Evolutionary conservation across 2,113 vertebrate genomes (phyloP), one percentile per base, ranked within the genome.

Genomic region (Nesoenas mayeri): DNA sequence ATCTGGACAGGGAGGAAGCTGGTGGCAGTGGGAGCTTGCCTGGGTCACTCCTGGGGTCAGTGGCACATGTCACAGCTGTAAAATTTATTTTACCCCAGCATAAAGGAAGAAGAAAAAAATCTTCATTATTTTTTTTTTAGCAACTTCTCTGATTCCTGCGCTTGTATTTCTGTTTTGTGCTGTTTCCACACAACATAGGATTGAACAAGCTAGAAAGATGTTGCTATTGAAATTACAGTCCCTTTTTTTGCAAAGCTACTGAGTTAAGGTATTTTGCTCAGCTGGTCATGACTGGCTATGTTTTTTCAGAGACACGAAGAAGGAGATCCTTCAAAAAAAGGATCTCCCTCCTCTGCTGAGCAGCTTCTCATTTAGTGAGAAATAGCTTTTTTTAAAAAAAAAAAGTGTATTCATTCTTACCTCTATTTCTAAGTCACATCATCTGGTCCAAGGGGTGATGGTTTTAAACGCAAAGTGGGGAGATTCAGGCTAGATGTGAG

Each of bases 111-210:
- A 94, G 36, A 73, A 65, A 64, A 24, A 69, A 50, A 36, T 67
- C 53, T 86, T 15, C 1, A 10, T 40, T 88, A 20, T 13, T 57
- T 54, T 91, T 85, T 67, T 79, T 91, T 67, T 29, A 78, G 22
- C 65, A 56, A 11, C 40, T 80, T 84, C 44, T 75, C 65, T 31
- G 22, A 65, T 79, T 93, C 57, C 40, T 72, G 38, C 11, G 10
- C 36, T 81, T 42, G 11, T 48, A 40, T 91, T 94, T 88, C 93
- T 87, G 65, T 44, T 80, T 74, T 54, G 50, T 69, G 61, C 77
- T 57, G 80, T 95, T 92, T 95, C 86, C 62, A 91, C 58, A 88
- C 85, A 92, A 93, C 85, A 50, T 9, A 57, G 42, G 40, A 85
- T 86, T 90, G 85, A 93, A 93, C 71, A 84, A 47, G 34, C 31